Percentiles rank a stretch among this genome's conserved stretches.
Conservation (phyloP, 1,140 invertebrate species). For the Brachionus rubens region DNA sequence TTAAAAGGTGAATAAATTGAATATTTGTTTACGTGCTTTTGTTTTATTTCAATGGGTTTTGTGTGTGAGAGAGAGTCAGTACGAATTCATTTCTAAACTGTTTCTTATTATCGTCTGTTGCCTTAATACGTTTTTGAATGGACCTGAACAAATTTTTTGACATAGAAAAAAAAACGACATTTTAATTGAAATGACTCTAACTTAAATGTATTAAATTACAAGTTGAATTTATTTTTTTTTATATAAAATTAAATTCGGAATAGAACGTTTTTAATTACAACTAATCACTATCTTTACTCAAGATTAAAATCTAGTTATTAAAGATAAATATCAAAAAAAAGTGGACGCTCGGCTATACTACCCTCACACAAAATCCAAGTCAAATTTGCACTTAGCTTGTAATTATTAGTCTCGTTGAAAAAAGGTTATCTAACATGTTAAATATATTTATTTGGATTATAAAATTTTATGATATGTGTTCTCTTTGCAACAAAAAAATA, state of each 20-base stretch:
- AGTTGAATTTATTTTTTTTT: too few relatives aligned
- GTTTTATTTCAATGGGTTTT: conserved; percentile 20
- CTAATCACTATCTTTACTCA: not conserved
- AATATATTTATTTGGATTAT: too few relatives aligned
- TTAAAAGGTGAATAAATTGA: conserved; percentile 23
- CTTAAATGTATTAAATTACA: conserved; percentile 30
- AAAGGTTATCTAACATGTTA: too few relatives aligned
- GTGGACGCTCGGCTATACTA: too few relatives aligned
- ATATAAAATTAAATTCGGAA: not conserved
- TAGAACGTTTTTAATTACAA: not conserved
- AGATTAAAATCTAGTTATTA: not conserved
- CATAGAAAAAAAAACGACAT: not conserved
- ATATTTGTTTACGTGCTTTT: conserved; percentile 1
- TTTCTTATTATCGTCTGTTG: conserved; percentile 39
- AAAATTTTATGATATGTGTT: too few relatives aligned
- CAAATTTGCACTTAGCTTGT: too few relatives aligned
- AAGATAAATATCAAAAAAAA: conserved; percentile 2
- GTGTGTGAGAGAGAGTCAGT: too few relatives aligned
- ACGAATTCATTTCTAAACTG: too few relatives aligned
- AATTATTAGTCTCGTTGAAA: too few relatives aligned
- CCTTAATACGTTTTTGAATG: not conserved
- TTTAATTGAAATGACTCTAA: not conserved
- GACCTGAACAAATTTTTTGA: not conserved
- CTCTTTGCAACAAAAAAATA: too few relatives aligned
- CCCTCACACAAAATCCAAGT: too few relatives aligned